Base-by-base conservation (phyloP, 1,140 invertebrate genomes). In the Chironomus tepperi region DNA sequence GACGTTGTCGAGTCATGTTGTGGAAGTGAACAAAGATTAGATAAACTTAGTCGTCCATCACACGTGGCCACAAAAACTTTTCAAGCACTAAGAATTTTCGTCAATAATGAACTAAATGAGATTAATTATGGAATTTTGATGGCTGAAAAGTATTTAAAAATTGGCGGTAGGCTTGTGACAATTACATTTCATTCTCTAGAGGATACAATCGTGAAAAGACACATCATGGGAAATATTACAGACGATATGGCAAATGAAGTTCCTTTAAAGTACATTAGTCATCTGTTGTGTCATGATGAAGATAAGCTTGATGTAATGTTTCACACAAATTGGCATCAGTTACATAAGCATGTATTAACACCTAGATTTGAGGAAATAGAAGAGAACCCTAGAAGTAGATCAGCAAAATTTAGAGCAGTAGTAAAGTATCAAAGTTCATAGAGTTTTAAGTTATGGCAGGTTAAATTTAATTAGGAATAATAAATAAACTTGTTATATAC, bases 101-200 rank as follows among this genome's bases (percentile, higher is more conserved):
- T 98, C 0, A 99, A 99, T 81, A 94, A 99, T 83, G 96, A 99
- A 85, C 83, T 98, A 0, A 98, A 98, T 83, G 96, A 98, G 86
- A 88, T 98, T 5, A 94, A 97, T 84, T 93, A 94, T 83, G 96
- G 88, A 1, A 88, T 98, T 79, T 79, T 93, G 43, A 78, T 96
- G 77, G 92, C 94, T 0, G 85, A 90, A 73, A 85, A 88, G 76
- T 93, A 91, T 80, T 84, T 99, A 19, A 92, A 92, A 84, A 79
- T 88, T 0, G 87, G 88, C 42, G 96, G 95, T 1, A 84, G 88
- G 76, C 79, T 97, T 76, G 88, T 95, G 0, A 91, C 91, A 1
- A 88, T 98, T 7, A 89, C 92, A 6, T 98, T 98, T 83, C 96
- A 98, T 83, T 96, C 93, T 0, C 83, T 98, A 21, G 97, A 99